Evolutionary conservation across 1,140 invertebrate species (phyloP).

Genomic region (Formica exsecta): DNA sequence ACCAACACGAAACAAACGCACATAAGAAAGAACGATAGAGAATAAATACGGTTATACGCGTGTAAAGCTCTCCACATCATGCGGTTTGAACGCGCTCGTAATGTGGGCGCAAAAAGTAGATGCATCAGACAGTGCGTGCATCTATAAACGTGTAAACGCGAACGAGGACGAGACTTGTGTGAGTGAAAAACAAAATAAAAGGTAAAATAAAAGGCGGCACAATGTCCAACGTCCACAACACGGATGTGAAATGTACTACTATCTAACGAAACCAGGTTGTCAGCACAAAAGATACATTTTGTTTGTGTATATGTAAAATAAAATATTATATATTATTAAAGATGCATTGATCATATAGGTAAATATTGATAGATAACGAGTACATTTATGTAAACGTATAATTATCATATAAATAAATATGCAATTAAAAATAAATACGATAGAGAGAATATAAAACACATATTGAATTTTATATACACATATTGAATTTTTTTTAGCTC

Average conservation of each 20-base stretch:
- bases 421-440: neutral
- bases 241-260: conserved; percentile 25
- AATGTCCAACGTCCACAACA: conserved; percentile 2
- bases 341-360: neutral
- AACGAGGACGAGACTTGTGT: neutral
- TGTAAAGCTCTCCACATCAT: conserved; percentile 40
- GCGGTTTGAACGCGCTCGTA: conserved; percentile 14
- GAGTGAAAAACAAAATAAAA: conserved; percentile 5
- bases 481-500: neutral
- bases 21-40: conserved; percentile 30
- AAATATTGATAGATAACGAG: neutral
- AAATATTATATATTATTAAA: neutral
- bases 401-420: neutral
- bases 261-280: conserved; percentile 6
- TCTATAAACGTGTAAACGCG: conserved; percentile 34
- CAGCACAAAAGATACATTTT: neutral
- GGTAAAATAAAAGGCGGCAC: conserved; percentile 2
- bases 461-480: neutral
- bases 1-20: conserved; percentile 2
- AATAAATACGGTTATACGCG: conserved; percentile 41
- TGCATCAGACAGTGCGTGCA: conserved; percentile 18
- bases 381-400: neutral
- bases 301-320: neutral
- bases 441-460: neutral
- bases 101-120: conserved; percentile 41